These are phyloP conservation scores for Trisateles emortualis DNA, from an alignment of 2,888 invertebrate genomes.

Conservation along the genomic window DNA sequence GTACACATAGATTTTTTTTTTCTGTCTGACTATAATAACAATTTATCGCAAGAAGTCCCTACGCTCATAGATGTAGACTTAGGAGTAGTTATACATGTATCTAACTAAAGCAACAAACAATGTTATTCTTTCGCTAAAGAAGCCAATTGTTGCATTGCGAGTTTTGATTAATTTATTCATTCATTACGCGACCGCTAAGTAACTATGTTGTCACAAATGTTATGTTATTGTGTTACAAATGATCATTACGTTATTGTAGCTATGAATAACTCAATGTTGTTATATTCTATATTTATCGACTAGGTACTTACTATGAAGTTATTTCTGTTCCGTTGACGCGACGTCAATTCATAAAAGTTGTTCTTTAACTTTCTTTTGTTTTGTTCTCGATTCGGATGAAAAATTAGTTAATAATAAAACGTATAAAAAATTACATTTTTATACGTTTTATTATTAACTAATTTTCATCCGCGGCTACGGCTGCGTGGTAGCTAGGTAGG, in stretches of 20 bases:
- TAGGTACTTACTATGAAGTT: slow-evolving; percentile 9
- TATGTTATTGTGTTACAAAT: slow-evolving; percentile 5
- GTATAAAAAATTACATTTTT: too few species aligned
- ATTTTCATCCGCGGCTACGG: too few species aligned
- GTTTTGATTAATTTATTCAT: slow-evolving; percentile 3
- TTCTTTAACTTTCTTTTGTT: not conserved
- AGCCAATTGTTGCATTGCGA: not conserved
- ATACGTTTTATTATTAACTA: too few species aligned
- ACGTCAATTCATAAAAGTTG: not conserved
- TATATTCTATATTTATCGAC: slow-evolving; percentile 9
- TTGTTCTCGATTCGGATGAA: too few species aligned
- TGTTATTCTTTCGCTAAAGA: not conserved
- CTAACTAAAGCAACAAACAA: too few species aligned
- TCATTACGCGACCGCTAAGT: slow-evolving; percentile 11
- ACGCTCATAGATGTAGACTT: too few species aligned
- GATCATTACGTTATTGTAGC: slow-evolving; percentile 8
- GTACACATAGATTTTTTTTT: not conserved
- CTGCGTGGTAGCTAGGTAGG: too few species aligned
- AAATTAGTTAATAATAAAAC: too few species aligned
- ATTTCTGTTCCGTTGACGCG: slow-evolving; percentile 4
- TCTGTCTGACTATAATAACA: not conserved
- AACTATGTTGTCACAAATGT: not conserved
- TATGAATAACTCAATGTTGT: slow-evolving; percentile 11
- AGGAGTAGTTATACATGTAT: too few species aligned
- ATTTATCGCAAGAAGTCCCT: too few species aligned